These are phyloP conservation scores for Notocelia uddmanniana DNA, from an alignment of 2,888 invertebrate species.

Conservation along the genomic window DNA sequence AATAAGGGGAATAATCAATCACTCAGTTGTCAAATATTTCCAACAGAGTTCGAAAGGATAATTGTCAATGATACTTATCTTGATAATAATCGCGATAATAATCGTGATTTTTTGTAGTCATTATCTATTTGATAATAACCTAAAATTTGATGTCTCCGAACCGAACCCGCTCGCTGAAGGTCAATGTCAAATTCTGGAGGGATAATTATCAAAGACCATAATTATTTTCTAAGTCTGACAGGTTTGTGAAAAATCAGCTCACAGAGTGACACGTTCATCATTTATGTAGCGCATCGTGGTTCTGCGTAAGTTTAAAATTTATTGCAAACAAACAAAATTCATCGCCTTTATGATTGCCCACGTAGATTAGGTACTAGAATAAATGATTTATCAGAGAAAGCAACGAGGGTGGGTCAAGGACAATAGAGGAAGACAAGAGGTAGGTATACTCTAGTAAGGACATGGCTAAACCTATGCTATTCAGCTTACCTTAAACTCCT, in stretches of 20 bases:
- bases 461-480: not conserved
- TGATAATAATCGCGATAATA: too few species aligned
- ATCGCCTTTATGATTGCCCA: not conserved
- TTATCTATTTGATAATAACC: too few species aligned
- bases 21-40: too few species aligned
- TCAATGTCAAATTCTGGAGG: too few species aligned
- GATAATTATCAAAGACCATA: too few species aligned
- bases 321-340: not conserved
- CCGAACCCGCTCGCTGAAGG: too few species aligned
- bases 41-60: too few species aligned
- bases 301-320: not conserved
- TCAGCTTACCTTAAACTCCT: conserved; percentile 49
- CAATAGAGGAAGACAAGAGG: not conserved
- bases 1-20: too few species aligned
- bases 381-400: not conserved
- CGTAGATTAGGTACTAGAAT: not conserved
- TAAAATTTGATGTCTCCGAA: too few species aligned
- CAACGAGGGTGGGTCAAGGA: not conserved
- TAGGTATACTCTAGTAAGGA: not conserved
- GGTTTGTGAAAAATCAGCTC: not conserved
- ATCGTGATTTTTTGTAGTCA: too few species aligned
- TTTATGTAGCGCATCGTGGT: not conserved
- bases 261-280: not conserved
- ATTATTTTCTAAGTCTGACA: not conserved
- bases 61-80: too few species aligned